These are phyloP conservation scores for Felis chaus DNA, from an alignment of 2,113 vertebrate genomes.

Conservation along the genomic window DNA sequence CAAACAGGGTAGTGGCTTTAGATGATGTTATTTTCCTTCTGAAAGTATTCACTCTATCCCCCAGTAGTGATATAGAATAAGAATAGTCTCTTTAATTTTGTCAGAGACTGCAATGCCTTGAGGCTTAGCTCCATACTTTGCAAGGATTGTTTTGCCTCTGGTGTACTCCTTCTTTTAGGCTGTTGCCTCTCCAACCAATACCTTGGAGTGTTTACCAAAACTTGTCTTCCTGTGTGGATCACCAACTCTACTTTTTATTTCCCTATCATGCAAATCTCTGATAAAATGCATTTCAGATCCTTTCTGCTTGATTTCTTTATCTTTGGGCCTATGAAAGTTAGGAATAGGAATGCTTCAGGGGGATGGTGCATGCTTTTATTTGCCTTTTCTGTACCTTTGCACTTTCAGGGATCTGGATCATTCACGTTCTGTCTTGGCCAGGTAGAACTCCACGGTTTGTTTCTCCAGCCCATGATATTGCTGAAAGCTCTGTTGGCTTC, in stretches of 20 bases:
- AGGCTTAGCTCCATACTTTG: background rate
- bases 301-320: background rate
- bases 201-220: background rate
- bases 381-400: background rate
- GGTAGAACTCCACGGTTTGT: background rate
- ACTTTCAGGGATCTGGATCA: background rate
- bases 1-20: background rate
- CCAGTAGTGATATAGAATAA: background rate
- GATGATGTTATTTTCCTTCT: background rate
- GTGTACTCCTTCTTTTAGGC: background rate
- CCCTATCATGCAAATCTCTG: background rate
- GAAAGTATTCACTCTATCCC: background rate
- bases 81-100: background rate
- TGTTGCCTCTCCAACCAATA: background rate
- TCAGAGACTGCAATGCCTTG: rapidly evolving
- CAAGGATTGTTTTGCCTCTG: background rate
- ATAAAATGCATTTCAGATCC: background rate
- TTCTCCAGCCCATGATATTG: background rate
- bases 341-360: background rate
- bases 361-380: background rate
- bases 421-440: background rate
- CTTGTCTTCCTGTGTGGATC: background rate
- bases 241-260: background rate
- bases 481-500: background rate
- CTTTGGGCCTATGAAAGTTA: background rate